Base-by-base conservation (phyloP, 92 coral and sea anemone genomes). In the Epizoanthus rinbou region DNA sequence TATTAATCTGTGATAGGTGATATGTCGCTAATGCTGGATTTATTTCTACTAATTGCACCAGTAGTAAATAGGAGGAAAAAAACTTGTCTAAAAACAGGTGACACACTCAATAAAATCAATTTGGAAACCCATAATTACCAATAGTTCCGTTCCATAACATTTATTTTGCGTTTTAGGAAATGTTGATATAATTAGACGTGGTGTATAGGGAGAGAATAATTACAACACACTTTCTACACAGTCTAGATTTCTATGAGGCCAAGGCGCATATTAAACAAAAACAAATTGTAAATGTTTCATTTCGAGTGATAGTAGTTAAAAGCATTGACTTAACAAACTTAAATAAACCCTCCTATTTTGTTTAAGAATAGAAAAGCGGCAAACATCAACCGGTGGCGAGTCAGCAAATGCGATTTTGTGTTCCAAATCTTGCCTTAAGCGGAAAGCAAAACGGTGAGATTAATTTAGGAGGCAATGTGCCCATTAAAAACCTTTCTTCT, bases 91-190 rank as follows among this genome's bases (percentile, higher is more conserved):
- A 79, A 73, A 86, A 85, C 98, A 93, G 95, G 90, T 93, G 98
- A 86, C 83, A 75, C 33, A 41, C 82, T 80, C 88, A 79, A 91
- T 89, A 89, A 91, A 88, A 91, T 91, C 92, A 91, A 91, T 91
- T 91, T 91, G 56, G 70, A 76, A 89, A 81, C 84, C 64, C 79
- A 81, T 91, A 91, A 93, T 93, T 93, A 93, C 89, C 92, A 84
- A 73, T 59, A 74, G 87, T 80, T 80, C 84, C 82, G 84, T 67
- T 70, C 71, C 84, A 80, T 81, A 89, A 79, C 94, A 85, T 86
- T 74, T 85, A 88, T 80, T 78, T 69, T 81, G 82, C 82, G 62
- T 79, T 86, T 80, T 87, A 83, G 84, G 35, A 82, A 69, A 73
- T 86, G 76, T 88, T 85, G 87, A 88, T 86, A 83, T 92, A 87